Percentiles rank a stretch among this genome's conserved stretches.
Evolutionary conservation across 1,140 invertebrate genomes (phyloP).

Genomic region (Physella acuta): DNA sequence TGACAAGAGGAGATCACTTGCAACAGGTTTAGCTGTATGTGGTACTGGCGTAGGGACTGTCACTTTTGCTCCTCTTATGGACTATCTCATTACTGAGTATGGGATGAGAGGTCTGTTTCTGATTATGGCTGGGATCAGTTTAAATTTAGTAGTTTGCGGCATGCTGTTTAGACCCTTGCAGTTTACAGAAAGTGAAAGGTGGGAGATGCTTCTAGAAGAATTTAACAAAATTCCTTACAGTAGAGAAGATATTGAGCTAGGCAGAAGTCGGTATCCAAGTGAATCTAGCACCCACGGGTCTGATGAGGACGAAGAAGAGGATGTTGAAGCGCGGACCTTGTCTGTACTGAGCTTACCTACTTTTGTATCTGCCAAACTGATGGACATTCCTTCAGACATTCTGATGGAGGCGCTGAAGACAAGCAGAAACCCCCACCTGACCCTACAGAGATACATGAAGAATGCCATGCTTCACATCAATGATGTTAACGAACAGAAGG

Average conservation of each 20-base stretch:
- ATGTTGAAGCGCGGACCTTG: slow-evolving; percentile 35
- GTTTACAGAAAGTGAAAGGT: slow-evolving; percentile 43
- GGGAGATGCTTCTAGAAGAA: slow-evolving; percentile 36
- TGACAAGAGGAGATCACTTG: slow-evolving; percentile 84
- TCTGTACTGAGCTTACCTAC: slow-evolving; percentile 48
- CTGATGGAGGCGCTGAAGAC: slow-evolving; percentile 37
- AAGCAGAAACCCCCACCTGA: slow-evolving; percentile 32
- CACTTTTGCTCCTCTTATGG: slow-evolving; percentile 52
- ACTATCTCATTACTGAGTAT: slow-evolving; percentile 53
- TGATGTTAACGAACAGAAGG: not conserved
- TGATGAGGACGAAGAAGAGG: slow-evolving; percentile 26
- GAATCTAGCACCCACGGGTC: slow-evolving; percentile 25
- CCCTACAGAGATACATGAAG: slow-evolving; percentile 26
- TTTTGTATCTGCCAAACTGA: slow-evolving; percentile 35
- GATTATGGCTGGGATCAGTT: slow-evolving; percentile 76
- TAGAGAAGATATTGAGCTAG: slow-evolving; percentile 25
- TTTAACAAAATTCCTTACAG: slow-evolving; percentile 46
- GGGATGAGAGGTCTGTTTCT: slow-evolving; percentile 68
- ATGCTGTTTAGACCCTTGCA: slow-evolving; percentile 76
- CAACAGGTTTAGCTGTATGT: slow-evolving; percentile 79
- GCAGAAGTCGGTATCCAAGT: slow-evolving; percentile 25
- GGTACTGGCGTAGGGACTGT: slow-evolving; percentile 59
- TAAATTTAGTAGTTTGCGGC: slow-evolving; percentile 79
- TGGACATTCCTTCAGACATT: slow-evolving; percentile 33
- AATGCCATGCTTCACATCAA: slow-evolving; percentile 15